A percentile compares a stretch with the other conserved stretches of the same genome.
Conservation (phyloP, 30 jellyfish, hydroid and myxozoan species). For the Cassiopea andromeda region DNA sequence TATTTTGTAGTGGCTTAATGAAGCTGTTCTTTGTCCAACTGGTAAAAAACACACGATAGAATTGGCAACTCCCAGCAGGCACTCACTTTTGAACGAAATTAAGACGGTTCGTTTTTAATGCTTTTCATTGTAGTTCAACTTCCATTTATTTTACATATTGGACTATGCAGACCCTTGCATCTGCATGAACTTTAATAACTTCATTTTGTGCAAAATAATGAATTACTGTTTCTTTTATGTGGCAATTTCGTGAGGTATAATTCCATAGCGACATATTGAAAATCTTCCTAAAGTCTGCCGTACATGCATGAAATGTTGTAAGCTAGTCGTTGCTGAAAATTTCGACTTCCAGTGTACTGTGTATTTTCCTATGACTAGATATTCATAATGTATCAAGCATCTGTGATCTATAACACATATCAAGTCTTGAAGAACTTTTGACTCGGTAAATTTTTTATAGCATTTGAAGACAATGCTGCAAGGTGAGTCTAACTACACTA, state of each 20-base stretch:
- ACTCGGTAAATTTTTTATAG: conserved; percentile 1
- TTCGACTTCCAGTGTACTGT: not conserved
- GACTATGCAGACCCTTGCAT: too few relatives aligned
- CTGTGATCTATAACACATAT: too few relatives aligned
- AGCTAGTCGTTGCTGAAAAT: too few relatives aligned
- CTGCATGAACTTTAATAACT: too few relatives aligned
- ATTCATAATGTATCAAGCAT: not conserved
- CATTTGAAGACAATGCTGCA: conserved; percentile 76
- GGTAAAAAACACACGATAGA: conserved; percentile 65
- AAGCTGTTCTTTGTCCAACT: conserved; percentile 47
- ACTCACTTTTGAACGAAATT: conserved; percentile 69
- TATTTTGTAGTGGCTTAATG: conserved; percentile 90
- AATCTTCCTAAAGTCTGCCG: too few relatives aligned
- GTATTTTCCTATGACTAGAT: not conserved
- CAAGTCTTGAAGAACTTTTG: too few relatives aligned
- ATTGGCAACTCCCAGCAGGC: conserved; percentile 79
- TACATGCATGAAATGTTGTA: not conserved
- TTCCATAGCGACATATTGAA: too few relatives aligned
- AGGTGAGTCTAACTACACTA: conserved; percentile 76
- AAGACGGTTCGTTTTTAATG: conserved; percentile 53
- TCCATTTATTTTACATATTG: too few relatives aligned
- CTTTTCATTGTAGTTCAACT: too few relatives aligned
- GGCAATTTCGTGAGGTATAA: too few relatives aligned
- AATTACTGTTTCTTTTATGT: too few relatives aligned
- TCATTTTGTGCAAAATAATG: too few relatives aligned